phyloP scores from a whole-genome alignment of 2,888 invertebrate species.

The Pecten maximus region DNA sequence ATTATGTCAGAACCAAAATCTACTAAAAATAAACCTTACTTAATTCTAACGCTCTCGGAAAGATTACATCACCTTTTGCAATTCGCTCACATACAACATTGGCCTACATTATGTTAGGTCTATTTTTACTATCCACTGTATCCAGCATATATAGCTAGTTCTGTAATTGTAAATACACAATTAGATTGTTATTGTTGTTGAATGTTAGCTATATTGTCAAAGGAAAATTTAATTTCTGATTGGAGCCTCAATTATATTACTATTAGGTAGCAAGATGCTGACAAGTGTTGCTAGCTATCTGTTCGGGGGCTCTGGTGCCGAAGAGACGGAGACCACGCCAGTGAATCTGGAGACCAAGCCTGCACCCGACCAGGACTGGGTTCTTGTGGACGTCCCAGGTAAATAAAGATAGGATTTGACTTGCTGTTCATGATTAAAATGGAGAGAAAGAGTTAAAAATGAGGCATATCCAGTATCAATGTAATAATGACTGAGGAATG shows the following conservation, averaged over 20 bases:
- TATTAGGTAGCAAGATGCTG: slow-evolving; percentile 59
- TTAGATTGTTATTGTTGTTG: too few species aligned
- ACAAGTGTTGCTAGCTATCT: slow-evolving; percentile 71
- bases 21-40: background rate
- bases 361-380: slow-evolving; percentile 62
- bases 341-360: slow-evolving; percentile 63
- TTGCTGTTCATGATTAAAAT: slow-evolving; percentile 26
- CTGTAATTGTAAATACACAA: too few species aligned
- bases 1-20: too few species aligned
- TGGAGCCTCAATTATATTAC: background rate
- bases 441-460: background rate
- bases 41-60: too few species aligned
- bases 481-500: background rate
- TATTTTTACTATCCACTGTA: too few species aligned
- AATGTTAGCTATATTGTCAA: too few species aligned
- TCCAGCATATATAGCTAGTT: too few species aligned
- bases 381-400: slow-evolving; percentile 65
- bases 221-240: background rate
- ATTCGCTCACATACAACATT: too few species aligned
- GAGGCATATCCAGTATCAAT: background rate
- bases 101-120: too few species aligned
- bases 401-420: slow-evolving; percentile 30
- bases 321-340: slow-evolving; percentile 53
- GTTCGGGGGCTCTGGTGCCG: slow-evolving; percentile 65
- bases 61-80: background rate